phyloP scores from a whole-genome alignment of 2,113 vertebrate genomes.

The Alexandromys fortis region DNA sequence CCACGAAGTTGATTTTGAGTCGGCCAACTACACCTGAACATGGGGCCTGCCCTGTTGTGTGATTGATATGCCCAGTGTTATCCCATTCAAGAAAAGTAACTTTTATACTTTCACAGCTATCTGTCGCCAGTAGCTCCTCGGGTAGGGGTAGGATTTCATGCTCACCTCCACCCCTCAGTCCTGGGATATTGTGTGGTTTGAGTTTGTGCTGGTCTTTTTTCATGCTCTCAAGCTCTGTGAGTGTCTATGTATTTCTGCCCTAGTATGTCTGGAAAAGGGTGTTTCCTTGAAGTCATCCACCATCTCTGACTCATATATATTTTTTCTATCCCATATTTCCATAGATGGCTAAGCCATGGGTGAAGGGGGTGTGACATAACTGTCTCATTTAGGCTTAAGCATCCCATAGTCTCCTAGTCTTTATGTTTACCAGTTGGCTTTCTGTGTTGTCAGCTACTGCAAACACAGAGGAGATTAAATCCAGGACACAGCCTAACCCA shows the following conservation, averaged over 20 bases:
- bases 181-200: neutral
- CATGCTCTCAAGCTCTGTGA: neutral
- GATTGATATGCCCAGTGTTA: neutral
- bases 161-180: accelerated
- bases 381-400: neutral
- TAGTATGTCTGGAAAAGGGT: neutral
- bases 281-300: neutral
- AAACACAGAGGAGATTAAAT: neutral
- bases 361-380: neutral
- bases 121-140: neutral
- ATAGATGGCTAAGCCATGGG: neutral
- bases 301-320: neutral
- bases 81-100: neutral
- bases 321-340: neutral
- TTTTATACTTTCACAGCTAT: no score
- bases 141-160: neutral
- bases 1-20: no score
- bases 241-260: no score
- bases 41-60: neutral
- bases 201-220: neutral
- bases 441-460: neutral
- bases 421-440: neutral
- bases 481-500: neutral
- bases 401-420: neutral
- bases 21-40: no score